A percentile compares a stretch with the other conserved stretches of the same genome.
These are phyloP conservation scores for Micromys minutus DNA, from an alignment of 2,113 vertebrate species.

Conservation along the genomic window DNA sequence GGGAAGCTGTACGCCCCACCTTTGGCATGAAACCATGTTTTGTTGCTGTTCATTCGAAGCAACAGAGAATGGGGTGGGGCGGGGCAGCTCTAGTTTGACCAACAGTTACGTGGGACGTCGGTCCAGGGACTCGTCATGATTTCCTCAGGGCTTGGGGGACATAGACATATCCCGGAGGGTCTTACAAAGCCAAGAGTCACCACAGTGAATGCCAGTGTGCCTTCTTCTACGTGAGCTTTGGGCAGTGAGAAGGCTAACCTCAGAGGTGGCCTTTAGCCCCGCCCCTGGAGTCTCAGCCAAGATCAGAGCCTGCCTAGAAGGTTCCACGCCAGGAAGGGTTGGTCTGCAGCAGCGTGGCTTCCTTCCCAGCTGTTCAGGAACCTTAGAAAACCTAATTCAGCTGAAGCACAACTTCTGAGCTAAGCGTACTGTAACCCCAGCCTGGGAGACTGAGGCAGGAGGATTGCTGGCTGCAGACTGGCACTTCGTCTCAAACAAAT, in stretches of 20 bases:
- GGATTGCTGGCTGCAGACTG: neutral
- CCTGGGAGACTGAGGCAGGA: neutral
- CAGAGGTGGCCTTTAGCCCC: neutral
- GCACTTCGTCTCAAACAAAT: neutral
- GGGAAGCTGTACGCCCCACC: conserved; percentile 56
- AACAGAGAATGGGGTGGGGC: neutral
- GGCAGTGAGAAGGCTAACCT: neutral
- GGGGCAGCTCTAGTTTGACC: neutral
- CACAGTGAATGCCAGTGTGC: neutral
- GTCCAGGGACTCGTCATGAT: neutral
- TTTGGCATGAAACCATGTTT: conserved; percentile 54
- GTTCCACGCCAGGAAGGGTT: neutral
- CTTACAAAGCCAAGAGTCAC: neutral
- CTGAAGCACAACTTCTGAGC: neutral
- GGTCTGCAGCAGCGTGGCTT: accelerated
- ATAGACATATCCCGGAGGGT: neutral
- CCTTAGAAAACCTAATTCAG: neutral
- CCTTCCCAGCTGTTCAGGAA: neutral
- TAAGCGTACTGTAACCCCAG: neutral
- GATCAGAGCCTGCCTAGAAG: neutral
- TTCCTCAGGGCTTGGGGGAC: conserved; percentile 5
- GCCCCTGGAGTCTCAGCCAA: neutral
- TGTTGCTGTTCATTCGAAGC: conserved; percentile 56
- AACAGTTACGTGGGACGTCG: neutral
- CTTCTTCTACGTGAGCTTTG: neutral